A percentile compares a stretch with the other conserved stretches of the same genome.
Conservation (phyloP, 1,140 invertebrate species). For the Trichonephila inaurata region DNA sequence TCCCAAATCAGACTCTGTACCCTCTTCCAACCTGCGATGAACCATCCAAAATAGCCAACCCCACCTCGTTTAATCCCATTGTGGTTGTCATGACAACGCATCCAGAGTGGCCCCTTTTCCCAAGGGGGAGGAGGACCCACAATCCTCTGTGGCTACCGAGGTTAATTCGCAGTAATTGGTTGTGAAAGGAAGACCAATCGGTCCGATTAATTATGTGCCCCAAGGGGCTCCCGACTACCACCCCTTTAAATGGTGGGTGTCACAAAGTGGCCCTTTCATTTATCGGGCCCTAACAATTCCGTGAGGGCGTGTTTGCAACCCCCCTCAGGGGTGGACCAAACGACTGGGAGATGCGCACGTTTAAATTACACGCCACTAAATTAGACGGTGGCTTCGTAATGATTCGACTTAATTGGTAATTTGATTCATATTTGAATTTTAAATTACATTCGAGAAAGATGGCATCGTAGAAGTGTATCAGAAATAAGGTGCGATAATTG, state of each 20-base stretch:
- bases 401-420: slow-evolving; percentile 35
- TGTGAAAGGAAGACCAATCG: slow-evolving; percentile 65
- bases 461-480: neutral
- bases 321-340: neutral
- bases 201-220: slow-evolving; percentile 72
- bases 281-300: slow-evolving; percentile 6
- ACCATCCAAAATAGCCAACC: slow-evolving; percentile 9
- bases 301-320: neutral
- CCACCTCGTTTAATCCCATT: neutral
- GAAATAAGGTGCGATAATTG: slow-evolving; percentile 8
- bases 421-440: slow-evolving; percentile 52
- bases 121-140: neutral
- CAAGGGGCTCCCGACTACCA: slow-evolving; percentile 6
- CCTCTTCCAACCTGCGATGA: slow-evolving; percentile 15
- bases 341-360: neutral
- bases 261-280: slow-evolving; percentile 38
- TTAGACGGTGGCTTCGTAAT: neutral
- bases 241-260: slow-evolving; percentile 1
- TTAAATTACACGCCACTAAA: slow-evolving; percentile 24
- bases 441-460: neutral
- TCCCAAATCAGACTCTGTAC: too few species aligned
- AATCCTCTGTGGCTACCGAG: slow-evolving; percentile 20
- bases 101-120: neutral
- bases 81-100: slow-evolving; percentile 52
- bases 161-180: slow-evolving; percentile 74